Evolutionary conservation across 37 sponge, comb jelly and placozoan species (phyloP).

Genomic region (Agelas oroides): DNA sequence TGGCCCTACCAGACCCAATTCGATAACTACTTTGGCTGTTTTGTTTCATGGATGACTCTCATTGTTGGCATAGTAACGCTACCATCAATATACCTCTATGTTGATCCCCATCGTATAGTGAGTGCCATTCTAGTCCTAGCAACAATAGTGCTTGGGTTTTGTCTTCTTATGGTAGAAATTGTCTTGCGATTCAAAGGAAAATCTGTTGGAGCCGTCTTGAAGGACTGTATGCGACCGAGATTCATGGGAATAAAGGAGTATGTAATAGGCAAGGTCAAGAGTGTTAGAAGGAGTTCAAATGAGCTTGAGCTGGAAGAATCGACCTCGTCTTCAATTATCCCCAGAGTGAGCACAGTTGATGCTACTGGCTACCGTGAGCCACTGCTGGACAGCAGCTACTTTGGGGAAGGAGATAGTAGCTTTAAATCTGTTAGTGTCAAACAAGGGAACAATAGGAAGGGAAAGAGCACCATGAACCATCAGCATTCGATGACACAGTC

Average conservation of each 20-base stretch:
- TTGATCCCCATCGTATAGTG: conserved; percentile 4
- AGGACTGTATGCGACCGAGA: neutral
- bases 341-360: neutral
- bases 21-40: conserved; percentile 62
- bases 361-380: conserved; percentile 29
- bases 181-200: neutral
- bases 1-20: conserved; percentile 58
- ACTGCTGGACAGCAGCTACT: conserved; percentile 14
- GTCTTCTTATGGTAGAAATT: conserved; percentile 14
- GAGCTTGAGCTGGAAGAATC: neutral
- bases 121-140: conserved; percentile 17
- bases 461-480: too few relatives aligned
- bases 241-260: neutral
- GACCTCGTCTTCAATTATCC: neutral
- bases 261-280: neutral
- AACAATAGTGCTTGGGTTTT: neutral
- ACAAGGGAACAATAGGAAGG: too few relatives aligned
- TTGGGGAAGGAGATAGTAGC: too few relatives aligned
- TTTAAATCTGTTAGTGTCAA: too few relatives aligned
- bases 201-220: neutral
- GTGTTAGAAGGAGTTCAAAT: too few relatives aligned
- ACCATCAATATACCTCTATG: conserved; percentile 13
- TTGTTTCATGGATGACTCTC: conserved; percentile 33
- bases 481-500: too few relatives aligned
- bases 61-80: conserved; percentile 45